Percentiles rank a stretch among this genome's conserved stretches.
phyloP scores from a whole-genome alignment of 2,797 vertebrate species.

The Gambelia wislizenii region DNA sequence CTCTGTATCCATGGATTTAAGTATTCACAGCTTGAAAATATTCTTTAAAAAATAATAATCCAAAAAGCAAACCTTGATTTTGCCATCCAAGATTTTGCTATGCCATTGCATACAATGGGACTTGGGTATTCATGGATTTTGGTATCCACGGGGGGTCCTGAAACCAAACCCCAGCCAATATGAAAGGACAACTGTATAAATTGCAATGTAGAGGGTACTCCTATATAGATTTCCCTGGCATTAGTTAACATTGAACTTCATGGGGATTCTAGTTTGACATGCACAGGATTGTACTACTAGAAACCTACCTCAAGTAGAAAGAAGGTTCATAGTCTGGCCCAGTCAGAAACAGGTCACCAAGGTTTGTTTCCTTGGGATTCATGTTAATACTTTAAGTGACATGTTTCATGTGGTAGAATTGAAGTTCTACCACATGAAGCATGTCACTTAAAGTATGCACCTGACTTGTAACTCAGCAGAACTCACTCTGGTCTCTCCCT shows the following conservation, averaged over 20 bases:
- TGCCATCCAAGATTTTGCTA: too few relatives aligned
- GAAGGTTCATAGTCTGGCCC: not conserved
- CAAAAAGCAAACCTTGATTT: too few relatives aligned
- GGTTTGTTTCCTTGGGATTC: not conserved
- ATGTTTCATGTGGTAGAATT: not conserved
- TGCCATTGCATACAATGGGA: too few relatives aligned
- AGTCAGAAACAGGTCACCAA: not conserved
- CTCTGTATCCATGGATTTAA: too few relatives aligned
- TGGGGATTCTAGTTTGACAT: not conserved
- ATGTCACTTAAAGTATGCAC: too few relatives aligned
- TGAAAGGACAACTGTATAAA: too few relatives aligned
- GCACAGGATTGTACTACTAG: not conserved
- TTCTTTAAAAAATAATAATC: too few relatives aligned
- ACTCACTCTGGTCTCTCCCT: not conserved
- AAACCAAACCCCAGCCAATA: too few relatives aligned
- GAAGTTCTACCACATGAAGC: too few relatives aligned
- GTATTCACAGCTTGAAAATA: too few relatives aligned
- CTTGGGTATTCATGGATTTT: too few relatives aligned
- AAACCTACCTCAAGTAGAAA: not conserved
- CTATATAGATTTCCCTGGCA: not conserved
- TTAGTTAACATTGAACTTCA: not conserved
- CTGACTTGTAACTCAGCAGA: not conserved
- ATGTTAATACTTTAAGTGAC: not conserved
- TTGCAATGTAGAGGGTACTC: not conserved
- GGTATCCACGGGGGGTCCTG: too few relatives aligned